These are phyloP conservation scores for Drosophila villosipedis DNA, from an alignment of 2,888 invertebrate species.

Conservation along the genomic window DNA sequence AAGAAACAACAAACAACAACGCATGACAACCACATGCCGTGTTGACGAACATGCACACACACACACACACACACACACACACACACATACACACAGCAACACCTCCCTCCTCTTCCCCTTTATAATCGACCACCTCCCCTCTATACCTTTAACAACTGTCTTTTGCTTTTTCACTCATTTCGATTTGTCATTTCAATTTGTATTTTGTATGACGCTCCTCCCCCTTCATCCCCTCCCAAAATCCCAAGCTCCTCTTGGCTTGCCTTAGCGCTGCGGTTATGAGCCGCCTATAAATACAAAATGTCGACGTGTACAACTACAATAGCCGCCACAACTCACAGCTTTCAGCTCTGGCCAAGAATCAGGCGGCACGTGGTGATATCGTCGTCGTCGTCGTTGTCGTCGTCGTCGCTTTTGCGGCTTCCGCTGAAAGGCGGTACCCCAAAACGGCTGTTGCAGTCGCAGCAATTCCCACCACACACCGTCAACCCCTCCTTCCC, in stretches of 20 bases:
- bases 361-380: constrained; percentile 7
- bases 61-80: constrained; percentile 3
- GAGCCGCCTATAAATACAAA: constrained; percentile 51
- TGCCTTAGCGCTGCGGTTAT: constrained; percentile 38
- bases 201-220: constrained; percentile 40
- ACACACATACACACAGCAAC: not conserved
- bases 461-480: not conserved
- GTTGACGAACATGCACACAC: constrained; percentile 23
- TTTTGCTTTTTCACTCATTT: constrained; percentile 45
- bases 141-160: constrained; percentile 7
- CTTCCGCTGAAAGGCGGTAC: constrained; percentile 25
- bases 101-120: too few species aligned
- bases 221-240: not conserved
- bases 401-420: constrained; percentile 37
- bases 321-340: constrained; percentile 6
- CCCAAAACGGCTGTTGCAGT: not conserved
- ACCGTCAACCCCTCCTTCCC: rapidly evolving
- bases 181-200: constrained; percentile 71
- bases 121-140: not conserved
- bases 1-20: constrained; percentile 23
- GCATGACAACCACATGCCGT: constrained; percentile 37
- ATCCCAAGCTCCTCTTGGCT: not conserved
- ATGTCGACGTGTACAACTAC: not conserved
- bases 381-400: not conserved
- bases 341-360: constrained; percentile 20